These are phyloP conservation scores for Epinephelus awoara DNA, from an alignment of 2,797 vertebrate genomes.

Conservation along the genomic window DNA sequence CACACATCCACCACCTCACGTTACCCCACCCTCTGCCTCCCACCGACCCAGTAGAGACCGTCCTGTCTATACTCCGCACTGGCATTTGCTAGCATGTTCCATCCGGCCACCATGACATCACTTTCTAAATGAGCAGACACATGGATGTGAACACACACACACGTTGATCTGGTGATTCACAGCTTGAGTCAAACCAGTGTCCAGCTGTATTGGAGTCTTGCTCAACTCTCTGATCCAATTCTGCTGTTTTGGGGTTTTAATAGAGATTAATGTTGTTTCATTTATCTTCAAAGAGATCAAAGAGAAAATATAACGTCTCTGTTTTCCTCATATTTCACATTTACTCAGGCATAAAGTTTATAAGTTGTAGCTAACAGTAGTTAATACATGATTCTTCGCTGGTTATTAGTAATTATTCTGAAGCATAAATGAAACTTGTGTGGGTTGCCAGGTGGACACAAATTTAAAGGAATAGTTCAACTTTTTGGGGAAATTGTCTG, in stretches of 20 bases:
- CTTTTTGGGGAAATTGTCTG: not conserved
- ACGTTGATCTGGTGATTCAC: constrained; percentile 43
- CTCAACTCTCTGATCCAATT: not conserved
- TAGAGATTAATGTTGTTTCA: constrained; percentile 3
- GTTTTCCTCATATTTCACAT: not conserved
- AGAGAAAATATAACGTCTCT: not conserved
- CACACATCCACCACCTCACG: constrained; percentile 36
- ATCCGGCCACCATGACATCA: constrained; percentile 75
- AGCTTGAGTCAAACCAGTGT: constrained; percentile 46
- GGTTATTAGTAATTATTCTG: not conserved
- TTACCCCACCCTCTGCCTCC: constrained; percentile 43
- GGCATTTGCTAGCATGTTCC: constrained; percentile 68
- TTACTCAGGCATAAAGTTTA: not conserved
- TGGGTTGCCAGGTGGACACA: not conserved
- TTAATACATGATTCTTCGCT: not conserved
- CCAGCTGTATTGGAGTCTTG: constrained; percentile 43
- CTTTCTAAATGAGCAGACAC: constrained; percentile 50
- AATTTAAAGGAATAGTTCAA: not conserved
- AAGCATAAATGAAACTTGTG: not conserved
- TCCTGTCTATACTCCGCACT: constrained; percentile 43
- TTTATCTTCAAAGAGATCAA: not conserved
- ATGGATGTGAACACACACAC: constrained; percentile 29
- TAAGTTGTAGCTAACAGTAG: not conserved
- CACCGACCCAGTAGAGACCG: constrained; percentile 21
- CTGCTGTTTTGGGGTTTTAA: constrained; percentile 13